Evolutionary conservation across 2,113 vertebrate species (phyloP).

Genomic region (Cheirogaleus medius): DNA sequence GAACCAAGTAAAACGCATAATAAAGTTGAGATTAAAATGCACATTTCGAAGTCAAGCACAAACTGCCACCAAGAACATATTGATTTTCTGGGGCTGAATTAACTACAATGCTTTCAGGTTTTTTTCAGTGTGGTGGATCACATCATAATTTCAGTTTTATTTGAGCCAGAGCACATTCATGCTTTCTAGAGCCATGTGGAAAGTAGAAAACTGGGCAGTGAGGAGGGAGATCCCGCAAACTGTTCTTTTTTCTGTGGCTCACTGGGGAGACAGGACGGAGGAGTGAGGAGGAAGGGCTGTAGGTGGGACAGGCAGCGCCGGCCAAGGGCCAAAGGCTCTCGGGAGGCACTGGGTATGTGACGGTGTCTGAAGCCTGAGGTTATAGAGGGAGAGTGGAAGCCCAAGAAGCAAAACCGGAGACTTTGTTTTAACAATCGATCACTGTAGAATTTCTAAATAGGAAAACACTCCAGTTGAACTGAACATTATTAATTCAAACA

Average conservation of each 20-base stretch:
- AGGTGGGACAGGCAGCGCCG: not conserved
- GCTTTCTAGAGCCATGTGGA: not conserved
- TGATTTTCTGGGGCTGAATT: not conserved
- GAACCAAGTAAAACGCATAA: not conserved
- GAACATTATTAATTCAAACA: not conserved
- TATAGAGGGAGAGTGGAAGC: no score
- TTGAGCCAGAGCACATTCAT: not conserved
- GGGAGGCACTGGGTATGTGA: rapidly evolving
- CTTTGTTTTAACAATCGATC: not conserved
- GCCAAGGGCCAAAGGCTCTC: not conserved
- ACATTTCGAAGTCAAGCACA: not conserved
- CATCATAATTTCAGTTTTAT: not conserved
- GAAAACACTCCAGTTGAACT: not conserved
- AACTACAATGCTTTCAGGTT: not conserved
- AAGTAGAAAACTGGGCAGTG: not conserved
- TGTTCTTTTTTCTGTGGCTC: not conserved
- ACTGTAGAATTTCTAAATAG: not conserved
- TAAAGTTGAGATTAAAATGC: not conserved
- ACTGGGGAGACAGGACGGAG: not conserved
- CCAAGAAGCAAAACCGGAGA: no score
- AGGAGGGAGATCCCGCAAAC: not conserved
- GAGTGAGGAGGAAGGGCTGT: rapidly evolving
- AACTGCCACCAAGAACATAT: not conserved
- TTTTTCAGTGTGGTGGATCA: not conserved
- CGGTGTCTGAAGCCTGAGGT: not conserved